Evolutionary conservation across 64 coral and sea anemone species (phyloP).

Genomic region (Pachyseris speciosa): DNA sequence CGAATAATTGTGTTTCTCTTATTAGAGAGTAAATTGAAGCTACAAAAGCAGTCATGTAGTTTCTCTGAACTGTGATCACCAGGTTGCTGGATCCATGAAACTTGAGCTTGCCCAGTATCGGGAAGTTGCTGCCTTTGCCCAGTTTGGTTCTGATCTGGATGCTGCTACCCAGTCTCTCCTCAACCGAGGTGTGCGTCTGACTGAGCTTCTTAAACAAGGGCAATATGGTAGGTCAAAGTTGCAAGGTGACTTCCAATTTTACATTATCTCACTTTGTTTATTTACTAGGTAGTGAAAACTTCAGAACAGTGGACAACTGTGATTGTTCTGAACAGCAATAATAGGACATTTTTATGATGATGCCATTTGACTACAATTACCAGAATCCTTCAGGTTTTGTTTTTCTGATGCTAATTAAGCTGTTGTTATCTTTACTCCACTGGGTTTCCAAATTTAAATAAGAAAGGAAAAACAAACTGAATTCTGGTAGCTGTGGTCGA

Average conservation of each 20-base stretch:
- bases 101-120: conserved; percentile 94
- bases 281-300: no score
- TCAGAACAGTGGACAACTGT: no score
- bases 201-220: conserved; percentile 96
- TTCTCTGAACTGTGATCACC: neutral
- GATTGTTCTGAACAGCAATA: no score
- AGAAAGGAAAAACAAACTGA: no score
- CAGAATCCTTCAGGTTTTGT: no score
- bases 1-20: neutral
- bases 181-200: conserved; percentile 87
- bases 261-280: neutral
- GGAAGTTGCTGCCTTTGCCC: conserved; percentile 93
- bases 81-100: conserved; percentile 93
- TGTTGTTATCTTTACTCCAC: no score
- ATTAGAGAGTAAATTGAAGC: neutral
- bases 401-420: no score
- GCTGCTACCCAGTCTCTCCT: conserved; percentile 82
- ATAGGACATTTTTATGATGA: no score
- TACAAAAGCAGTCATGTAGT: neutral
- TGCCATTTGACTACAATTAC: no score
- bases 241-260: neutral
- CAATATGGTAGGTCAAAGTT: conserved; percentile 88
- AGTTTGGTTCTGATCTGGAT: conserved; percentile 95
- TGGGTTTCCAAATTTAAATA: no score
- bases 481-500: no score